phyloP scores from a whole-genome alignment of 2,888 invertebrate species.

The Sphecodes monilicornis region DNA sequence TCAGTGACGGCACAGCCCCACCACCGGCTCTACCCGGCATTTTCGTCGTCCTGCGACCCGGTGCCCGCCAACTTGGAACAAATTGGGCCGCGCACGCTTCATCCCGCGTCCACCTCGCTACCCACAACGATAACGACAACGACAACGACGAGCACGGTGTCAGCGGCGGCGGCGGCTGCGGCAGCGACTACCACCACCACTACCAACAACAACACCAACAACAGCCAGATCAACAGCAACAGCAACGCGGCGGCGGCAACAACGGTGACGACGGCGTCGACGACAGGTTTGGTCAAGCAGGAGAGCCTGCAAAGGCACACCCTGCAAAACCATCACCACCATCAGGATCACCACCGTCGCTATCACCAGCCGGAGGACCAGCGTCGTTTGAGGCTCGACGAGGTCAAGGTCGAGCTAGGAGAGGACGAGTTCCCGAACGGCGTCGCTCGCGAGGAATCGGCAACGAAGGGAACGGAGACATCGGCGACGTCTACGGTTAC shows the following conservation, averaged over 20 bases:
- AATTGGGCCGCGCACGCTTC: slow-evolving; percentile 73
- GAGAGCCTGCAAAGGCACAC: slow-evolving; percentile 73
- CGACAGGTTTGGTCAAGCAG: slow-evolving; percentile 73
- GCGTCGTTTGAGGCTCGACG: slow-evolving; percentile 81
- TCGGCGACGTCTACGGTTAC: slow-evolving; percentile 50
- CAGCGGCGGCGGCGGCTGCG: slow-evolving; percentile 55
- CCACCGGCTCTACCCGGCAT: slow-evolving; percentile 78
- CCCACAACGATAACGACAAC: slow-evolving; percentile 67
- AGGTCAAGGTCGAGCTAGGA: slow-evolving; percentile 86
- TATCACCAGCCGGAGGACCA: slow-evolving; percentile 68
- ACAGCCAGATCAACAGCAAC: neutral
- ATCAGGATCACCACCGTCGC: slow-evolving; percentile 69
- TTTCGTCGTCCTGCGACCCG: slow-evolving; percentile 75
- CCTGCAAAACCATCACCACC: slow-evolving; percentile 70
- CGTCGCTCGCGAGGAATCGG: slow-evolving; percentile 68
- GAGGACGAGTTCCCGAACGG: slow-evolving; percentile 65
- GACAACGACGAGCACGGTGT: slow-evolving; percentile 67
- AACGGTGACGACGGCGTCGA: slow-evolving; percentile 41
- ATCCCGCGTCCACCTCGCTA: slow-evolving; percentile 70
- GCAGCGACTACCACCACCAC: slow-evolving; percentile 63
- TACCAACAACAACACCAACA: neutral
- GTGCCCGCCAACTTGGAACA: slow-evolving; percentile 72
- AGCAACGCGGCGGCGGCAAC: slow-evolving; percentile 45
- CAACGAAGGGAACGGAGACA: slow-evolving; percentile 54
- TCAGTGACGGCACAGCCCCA: slow-evolving; percentile 80